phyloP scores from a whole-genome alignment of 2,113 vertebrate genomes.

The Meles meles region DNA sequence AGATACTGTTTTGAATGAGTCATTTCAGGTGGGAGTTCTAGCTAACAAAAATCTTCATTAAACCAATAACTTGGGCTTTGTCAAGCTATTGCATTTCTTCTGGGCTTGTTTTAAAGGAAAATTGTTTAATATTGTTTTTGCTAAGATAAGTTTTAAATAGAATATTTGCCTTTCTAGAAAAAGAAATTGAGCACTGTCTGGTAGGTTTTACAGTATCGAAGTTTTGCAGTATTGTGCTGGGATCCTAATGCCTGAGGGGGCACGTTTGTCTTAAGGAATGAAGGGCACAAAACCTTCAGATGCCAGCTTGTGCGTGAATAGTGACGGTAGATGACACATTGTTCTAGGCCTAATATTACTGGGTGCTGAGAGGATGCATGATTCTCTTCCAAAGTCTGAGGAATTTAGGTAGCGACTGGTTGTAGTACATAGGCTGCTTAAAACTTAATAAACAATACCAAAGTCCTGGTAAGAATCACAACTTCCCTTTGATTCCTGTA shows the following conservation, averaged over 20 bases:
- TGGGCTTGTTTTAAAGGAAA: neutral
- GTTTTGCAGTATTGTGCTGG: neutral
- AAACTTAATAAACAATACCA: neutral
- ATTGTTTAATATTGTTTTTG: constrained; percentile 3
- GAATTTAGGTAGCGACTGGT: constrained; percentile 13
- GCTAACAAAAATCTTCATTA: constrained; percentile 15
- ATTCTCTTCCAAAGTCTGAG: neutral
- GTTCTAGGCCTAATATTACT: no score
- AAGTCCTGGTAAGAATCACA: neutral
- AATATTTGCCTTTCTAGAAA: neutral
- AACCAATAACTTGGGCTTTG: neutral
- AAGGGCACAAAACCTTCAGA: neutral
- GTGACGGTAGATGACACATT: neutral
- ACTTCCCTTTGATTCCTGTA: neutral
- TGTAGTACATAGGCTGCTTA: neutral
- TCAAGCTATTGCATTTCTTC: neutral
- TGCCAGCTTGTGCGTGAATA: neutral
- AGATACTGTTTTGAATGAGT: constrained; percentile 18
- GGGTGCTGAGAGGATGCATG: neutral
- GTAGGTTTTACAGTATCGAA: neutral
- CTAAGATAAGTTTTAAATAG: neutral
- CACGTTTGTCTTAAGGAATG: neutral
- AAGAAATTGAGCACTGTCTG: neutral
- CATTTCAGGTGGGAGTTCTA: neutral
- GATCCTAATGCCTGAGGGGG: neutral